These are phyloP conservation scores for Heliopora coerulea DNA, from an alignment of 92 coral and sea anemone genomes.

Conservation along the genomic window DNA sequence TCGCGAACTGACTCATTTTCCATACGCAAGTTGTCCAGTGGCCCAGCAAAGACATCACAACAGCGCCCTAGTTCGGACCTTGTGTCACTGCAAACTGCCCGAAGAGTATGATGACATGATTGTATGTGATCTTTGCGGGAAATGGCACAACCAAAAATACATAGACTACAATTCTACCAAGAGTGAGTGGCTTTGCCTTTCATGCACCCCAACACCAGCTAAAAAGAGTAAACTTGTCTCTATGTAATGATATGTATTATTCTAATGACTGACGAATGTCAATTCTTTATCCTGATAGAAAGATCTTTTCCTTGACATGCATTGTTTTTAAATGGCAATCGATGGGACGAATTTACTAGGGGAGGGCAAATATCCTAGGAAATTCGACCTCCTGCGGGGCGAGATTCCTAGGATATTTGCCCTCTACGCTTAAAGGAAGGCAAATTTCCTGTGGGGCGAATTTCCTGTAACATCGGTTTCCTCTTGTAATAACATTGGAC, in stretches of 20 bases:
- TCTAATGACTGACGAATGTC: not conserved
- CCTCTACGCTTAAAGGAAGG: not conserved
- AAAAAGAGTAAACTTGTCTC: slow-evolving; percentile 1
- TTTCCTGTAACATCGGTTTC: slow-evolving; percentile 17
- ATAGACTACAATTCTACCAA: not conserved
- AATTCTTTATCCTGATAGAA: no score
- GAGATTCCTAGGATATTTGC: slow-evolving; percentile 13
- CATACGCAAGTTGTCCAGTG: not conserved
- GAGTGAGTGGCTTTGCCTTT: not conserved
- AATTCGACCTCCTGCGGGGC: not conserved
- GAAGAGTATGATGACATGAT: slow-evolving; percentile 30
- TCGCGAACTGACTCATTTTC: slow-evolving; percentile 20
- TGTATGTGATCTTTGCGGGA: slow-evolving; percentile 16
- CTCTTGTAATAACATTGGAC: no score
- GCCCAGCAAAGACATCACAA: not conserved
- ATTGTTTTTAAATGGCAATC: no score
- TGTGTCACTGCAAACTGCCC: slow-evolving; percentile 14
- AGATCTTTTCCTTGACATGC: not conserved
- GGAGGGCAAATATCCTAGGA: not conserved
- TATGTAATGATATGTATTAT: not conserved
- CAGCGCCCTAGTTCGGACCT: slow-evolving; percentile 4
- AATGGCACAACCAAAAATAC: slow-evolving; percentile 8
- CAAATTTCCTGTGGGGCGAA: slow-evolving; percentile 15
- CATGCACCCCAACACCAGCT: slow-evolving; percentile 3
- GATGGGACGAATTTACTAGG: not conserved